phyloP scores from a whole-genome alignment of 1,140 invertebrate genomes.

The Cylas formicarius region DNA sequence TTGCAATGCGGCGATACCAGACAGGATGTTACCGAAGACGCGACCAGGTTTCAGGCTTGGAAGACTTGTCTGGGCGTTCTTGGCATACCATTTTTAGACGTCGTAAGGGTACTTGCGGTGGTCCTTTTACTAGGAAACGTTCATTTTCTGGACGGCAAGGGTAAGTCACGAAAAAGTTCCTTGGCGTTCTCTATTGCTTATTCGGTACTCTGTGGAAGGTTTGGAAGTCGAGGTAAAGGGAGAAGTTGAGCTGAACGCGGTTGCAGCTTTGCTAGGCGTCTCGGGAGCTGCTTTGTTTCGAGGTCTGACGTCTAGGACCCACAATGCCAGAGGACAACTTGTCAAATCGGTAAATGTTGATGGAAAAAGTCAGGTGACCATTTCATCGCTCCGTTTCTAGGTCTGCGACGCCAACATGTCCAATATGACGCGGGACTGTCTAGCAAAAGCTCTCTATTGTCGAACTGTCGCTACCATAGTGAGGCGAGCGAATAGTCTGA shows the following conservation, averaged over 20 bases:
- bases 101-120: slow-evolving; percentile 82
- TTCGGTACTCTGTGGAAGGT: slow-evolving; percentile 26
- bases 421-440: slow-evolving; percentile 77
- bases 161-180: slow-evolving; percentile 1
- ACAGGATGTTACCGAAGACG: slow-evolving; percentile 72
- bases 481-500: slow-evolving; percentile 82
- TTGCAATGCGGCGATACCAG: slow-evolving; percentile 66
- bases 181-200: background rate
- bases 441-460: slow-evolving; percentile 90
- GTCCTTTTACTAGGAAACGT: slow-evolving; percentile 88
- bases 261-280: slow-evolving; percentile 76
- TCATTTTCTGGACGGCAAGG: slow-evolving; percentile 71
- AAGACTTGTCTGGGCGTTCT: slow-evolving; percentile 82
- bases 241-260: slow-evolving; percentile 73
- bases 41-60: slow-evolving; percentile 75
- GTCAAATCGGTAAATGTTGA: slow-evolving; percentile 56
- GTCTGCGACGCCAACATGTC: slow-evolving; percentile 76
- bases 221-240: slow-evolving; percentile 68
- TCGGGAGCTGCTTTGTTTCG: slow-evolving; percentile 67
- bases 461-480: slow-evolving; percentile 93
- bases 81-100: slow-evolving; percentile 90
- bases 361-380: background rate
- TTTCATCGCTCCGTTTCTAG: slow-evolving; percentile 4
- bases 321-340: slow-evolving; percentile 74
- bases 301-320: slow-evolving; percentile 76